A percentile compares a stretch with the other conserved stretches of the same genome.
Conservation (phyloP, 2,888 invertebrate genomes). For the Nephrotoma guestfalica region DNA sequence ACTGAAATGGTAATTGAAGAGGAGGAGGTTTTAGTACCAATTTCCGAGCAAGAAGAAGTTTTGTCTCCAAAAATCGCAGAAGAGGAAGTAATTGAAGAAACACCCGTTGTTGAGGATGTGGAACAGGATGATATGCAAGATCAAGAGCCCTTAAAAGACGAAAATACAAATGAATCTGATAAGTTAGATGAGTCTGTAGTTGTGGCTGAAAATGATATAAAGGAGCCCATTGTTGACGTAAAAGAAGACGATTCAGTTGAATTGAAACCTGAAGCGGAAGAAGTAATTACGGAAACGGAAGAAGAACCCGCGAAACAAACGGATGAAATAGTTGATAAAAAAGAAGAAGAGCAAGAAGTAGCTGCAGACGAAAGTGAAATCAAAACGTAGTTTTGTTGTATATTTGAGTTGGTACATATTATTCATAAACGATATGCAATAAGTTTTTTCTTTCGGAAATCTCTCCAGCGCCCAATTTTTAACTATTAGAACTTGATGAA, state of each 20-base stretch:
- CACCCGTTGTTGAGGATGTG: background rate
- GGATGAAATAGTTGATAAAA: background rate
- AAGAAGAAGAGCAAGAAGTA: background rate
- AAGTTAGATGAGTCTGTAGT: background rate
- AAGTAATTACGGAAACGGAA: background rate
- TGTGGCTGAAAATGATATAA: background rate
- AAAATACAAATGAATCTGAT: background rate
- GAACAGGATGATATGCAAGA: background rate
- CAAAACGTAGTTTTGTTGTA: background rate
- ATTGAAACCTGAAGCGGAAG: background rate
- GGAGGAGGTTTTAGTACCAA: background rate
- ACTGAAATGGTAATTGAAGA: background rate
- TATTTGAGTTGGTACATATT: background rate
- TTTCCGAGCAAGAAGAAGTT: background rate
- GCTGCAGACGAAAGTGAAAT: background rate
- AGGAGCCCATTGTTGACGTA: background rate
- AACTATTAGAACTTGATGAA: background rate
- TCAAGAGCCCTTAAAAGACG: background rate
- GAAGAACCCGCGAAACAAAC: background rate
- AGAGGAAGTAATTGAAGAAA: background rate
- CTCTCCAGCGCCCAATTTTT: background rate
- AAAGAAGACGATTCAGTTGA: background rate
- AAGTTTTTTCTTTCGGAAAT: background rate
- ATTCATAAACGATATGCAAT: background rate
- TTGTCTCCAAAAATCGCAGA: background rate